Conservation (phyloP, 1,140 invertebrate genomes). For the Archegozetes longisetosus region DNA sequence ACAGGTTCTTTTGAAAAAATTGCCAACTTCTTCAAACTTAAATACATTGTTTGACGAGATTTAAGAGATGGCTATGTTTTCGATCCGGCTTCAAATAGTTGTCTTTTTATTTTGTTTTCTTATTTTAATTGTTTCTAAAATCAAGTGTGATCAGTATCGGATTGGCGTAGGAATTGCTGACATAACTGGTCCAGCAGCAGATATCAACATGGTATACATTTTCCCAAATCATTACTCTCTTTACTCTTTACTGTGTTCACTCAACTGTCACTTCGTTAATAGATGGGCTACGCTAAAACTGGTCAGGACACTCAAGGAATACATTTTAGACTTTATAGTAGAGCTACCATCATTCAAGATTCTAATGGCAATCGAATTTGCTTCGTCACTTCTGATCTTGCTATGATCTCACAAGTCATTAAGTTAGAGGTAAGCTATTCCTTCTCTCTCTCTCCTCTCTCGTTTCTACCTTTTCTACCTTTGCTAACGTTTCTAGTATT, state of each 20-base stretch:
- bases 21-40: too few relatives aligned
- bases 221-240: not conserved
- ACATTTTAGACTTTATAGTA: constrained; percentile 65
- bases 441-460: too few relatives aligned
- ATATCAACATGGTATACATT: constrained; percentile 47
- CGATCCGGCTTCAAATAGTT: too few relatives aligned
- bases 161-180: constrained; percentile 51
- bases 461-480: too few relatives aligned
- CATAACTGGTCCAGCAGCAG: constrained; percentile 74
- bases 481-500: too few relatives aligned
- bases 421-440: constrained; percentile 68
- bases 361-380: constrained; percentile 42
- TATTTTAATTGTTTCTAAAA: not conserved
- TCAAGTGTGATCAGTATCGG: constrained; percentile 3
- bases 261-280: not conserved
- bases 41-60: too few relatives aligned
- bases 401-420: constrained; percentile 63
- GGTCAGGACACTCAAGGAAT: constrained; percentile 62
- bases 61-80: too few relatives aligned
- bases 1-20: too few relatives aligned
- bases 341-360: constrained; percentile 64
- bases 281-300: constrained; percentile 75
- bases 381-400: constrained; percentile 64
- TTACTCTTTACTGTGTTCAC: not conserved
- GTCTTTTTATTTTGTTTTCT: too few relatives aligned